Evolutionary conservation across 2,113 vertebrate species (phyloP).

Genomic region (Brachionichthys hirsutus): DNA sequence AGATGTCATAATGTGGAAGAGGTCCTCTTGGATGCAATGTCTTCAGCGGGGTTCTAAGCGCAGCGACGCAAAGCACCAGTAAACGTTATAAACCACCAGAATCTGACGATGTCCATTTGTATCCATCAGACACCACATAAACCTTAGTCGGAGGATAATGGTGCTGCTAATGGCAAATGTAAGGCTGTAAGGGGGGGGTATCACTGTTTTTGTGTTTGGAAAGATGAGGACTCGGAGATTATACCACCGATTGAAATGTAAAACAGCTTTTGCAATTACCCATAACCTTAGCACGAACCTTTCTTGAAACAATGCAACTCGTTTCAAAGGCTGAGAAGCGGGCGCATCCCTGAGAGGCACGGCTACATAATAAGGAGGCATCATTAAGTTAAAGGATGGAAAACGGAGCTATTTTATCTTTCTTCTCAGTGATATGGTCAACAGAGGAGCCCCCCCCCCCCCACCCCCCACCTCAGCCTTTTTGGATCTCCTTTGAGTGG

Average conservation of each 20-base stretch:
- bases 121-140: constrained; percentile 9
- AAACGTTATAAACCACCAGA: constrained; percentile 7
- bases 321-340: constrained; percentile 72
- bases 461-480: no score
- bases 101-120: constrained; percentile 11
- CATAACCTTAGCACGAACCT: constrained; percentile 73
- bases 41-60: constrained; percentile 18
- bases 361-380: constrained; percentile 60
- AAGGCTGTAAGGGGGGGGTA: constrained; percentile 48
- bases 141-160: constrained; percentile 15
- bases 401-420: constrained; percentile 38
- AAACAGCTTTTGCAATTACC: constrained; percentile 73
- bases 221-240: constrained; percentile 65
- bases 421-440: constrained; percentile 36
- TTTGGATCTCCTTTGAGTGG: constrained; percentile 28
- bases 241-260: constrained; percentile 72
- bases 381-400: constrained; percentile 61
- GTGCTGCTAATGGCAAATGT: constrained; percentile 17
- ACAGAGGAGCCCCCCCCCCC: constrained; percentile 16
- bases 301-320: constrained; percentile 67
- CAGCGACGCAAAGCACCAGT: constrained; percentile 7
- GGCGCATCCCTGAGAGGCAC: constrained; percentile 59
- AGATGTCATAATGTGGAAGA: constrained; percentile 10
- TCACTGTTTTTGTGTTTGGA: constrained; percentile 61
- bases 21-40: constrained; percentile 36